phyloP scores from a whole-genome alignment of 2,888 invertebrate species.

The Sphaerophoria taeniata region DNA sequence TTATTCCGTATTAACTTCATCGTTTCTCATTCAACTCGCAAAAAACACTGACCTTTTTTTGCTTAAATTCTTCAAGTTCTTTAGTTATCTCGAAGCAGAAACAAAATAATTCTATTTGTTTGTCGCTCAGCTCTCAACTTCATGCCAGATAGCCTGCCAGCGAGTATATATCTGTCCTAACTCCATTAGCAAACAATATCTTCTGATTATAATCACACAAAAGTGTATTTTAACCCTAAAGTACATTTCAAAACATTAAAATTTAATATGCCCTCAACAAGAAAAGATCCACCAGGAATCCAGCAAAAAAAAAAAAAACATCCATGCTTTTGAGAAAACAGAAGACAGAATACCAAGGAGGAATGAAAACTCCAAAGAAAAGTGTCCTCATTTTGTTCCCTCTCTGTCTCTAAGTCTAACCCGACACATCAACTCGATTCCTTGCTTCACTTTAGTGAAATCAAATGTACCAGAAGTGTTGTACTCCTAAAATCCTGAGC shows the following conservation, averaged over 20 bases:
- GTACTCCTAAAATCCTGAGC: conserved; percentile 37
- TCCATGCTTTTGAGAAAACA: conserved; percentile 8
- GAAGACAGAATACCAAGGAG: not conserved
- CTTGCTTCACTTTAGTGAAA: conserved; percentile 56
- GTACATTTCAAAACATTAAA: conserved; percentile 72
- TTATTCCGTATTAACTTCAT: conserved; percentile 51
- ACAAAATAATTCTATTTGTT: conserved; percentile 64
- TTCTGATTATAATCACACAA: conserved; percentile 74
- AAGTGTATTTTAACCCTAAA: conserved; percentile 73
- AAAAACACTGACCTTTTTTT: conserved; percentile 17
- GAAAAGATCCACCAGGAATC: conserved; percentile 56
- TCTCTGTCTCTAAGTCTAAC: not conserved
- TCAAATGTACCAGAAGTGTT: conserved; percentile 71
- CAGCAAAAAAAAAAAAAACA: not conserved
- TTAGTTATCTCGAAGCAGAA: conserved; percentile 13
- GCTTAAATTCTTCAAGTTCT: conserved; percentile 3
- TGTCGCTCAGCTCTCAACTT: conserved; percentile 36
- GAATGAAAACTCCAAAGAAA: conserved; percentile 2
- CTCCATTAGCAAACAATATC: conserved; percentile 73
- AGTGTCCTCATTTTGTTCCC: conserved; percentile 43
- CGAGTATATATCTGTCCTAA: conserved; percentile 60
- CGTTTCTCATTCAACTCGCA: conserved; percentile 1
- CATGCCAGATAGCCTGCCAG: not conserved
- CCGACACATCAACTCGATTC: not conserved
- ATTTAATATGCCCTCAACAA: conserved; percentile 73